A percentile compares a stretch with the other conserved stretches of the same genome.
These are phyloP conservation scores for Elachura formosa DNA, from an alignment of 2,113 vertebrate genomes.

Conservation along the genomic window DNA sequence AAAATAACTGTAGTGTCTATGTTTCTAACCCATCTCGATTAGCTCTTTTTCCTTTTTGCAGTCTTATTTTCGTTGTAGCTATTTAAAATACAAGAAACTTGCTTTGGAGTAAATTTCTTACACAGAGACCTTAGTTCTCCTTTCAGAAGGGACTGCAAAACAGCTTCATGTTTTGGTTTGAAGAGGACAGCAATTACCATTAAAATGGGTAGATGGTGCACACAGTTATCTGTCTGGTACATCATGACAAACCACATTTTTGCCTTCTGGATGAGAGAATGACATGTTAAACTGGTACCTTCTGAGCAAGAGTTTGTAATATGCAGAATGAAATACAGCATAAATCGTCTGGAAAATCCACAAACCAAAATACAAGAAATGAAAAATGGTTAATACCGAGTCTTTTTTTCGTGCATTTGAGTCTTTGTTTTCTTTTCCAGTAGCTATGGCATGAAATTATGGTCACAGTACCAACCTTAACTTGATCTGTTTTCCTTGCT, in stretches of 20 bases:
- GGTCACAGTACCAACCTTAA: neutral
- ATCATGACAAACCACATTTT: neutral
- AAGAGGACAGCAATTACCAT: neutral
- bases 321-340: neutral
- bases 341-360: neutral
- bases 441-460: neutral
- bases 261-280: neutral
- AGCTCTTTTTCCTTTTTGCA: neutral
- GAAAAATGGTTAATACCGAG: neutral
- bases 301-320: neutral
- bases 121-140: neutral
- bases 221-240: neutral
- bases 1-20: neutral
- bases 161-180: neutral
- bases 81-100: neutral
- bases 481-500: neutral
- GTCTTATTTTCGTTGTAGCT: neutral
- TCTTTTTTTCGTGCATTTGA: neutral
- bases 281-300: neutral
- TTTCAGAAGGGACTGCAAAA: neutral
- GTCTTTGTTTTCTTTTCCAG: neutral
- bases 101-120: neutral
- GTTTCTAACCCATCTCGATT: neutral
- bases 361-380: neutral
- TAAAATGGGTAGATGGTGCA: neutral